phyloP scores from a whole-genome alignment of 2,888 invertebrate species.

The Noctua comes region DNA sequence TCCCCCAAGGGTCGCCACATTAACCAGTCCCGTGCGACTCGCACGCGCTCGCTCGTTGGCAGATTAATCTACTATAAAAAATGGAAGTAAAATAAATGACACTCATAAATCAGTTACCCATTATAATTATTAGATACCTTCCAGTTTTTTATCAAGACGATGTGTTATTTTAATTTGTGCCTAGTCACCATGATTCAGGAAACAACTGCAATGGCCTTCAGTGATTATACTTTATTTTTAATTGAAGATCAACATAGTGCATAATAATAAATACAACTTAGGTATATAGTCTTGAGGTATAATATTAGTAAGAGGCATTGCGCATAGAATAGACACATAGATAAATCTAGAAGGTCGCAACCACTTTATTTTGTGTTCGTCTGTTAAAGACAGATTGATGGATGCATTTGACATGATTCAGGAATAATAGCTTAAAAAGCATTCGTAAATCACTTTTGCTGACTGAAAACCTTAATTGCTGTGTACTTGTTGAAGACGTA shows the following conservation, averaged over 20 bases:
- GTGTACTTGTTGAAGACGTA: not conserved
- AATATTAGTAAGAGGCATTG: no score
- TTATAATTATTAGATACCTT: constrained; percentile 8
- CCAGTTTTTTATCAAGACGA: constrained; percentile 13
- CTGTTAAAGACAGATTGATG: not conserved
- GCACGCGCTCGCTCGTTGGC: not conserved
- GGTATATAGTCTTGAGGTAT: not conserved
- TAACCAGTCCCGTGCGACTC: no score
- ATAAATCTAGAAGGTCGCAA: not conserved
- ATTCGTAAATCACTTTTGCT: not conserved
- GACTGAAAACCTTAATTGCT: not conserved
- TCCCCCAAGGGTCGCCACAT: no score
- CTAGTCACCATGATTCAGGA: constrained; percentile 29
- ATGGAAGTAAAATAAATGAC: constrained; percentile 11
- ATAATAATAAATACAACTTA: not conserved
- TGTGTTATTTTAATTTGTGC: not conserved
- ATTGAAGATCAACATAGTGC: constrained; percentile 4
- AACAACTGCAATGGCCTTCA: constrained; percentile 16
- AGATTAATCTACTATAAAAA: constrained; percentile 4
- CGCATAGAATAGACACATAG: not conserved
- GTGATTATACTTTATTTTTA: constrained; percentile 12
- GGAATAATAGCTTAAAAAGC: not conserved
- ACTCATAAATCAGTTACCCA: constrained; percentile 3
- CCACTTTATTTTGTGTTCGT: not conserved
- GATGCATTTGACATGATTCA: not conserved